A percentile compares a stretch with the other conserved stretches of the same genome.
These are phyloP conservation scores for Cottoperca gobio DNA, from an alignment of 2,797 vertebrate genomes.

Conservation along the genomic window DNA sequence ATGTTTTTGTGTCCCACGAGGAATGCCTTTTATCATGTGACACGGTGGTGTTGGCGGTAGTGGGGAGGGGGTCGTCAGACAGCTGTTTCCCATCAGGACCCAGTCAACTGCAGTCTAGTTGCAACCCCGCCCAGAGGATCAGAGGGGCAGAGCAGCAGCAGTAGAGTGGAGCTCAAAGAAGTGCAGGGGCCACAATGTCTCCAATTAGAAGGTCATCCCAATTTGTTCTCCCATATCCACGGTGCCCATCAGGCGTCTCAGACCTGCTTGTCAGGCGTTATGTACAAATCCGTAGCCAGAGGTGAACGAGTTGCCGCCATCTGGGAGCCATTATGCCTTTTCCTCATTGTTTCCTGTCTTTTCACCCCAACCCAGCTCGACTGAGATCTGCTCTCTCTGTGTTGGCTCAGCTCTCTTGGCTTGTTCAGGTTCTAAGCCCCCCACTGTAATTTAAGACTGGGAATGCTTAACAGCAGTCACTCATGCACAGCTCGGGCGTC, in stretches of 20 bases:
- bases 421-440: constrained; percentile 67
- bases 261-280: constrained; percentile 42
- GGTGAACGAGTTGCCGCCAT: constrained; percentile 77
- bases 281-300: constrained; percentile 60
- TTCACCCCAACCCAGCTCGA: constrained; percentile 63
- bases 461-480: constrained; percentile 74
- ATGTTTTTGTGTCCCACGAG: constrained; percentile 74
- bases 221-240: constrained; percentile 77
- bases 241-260: constrained; percentile 56
- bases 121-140: constrained; percentile 58
- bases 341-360: constrained; percentile 83
- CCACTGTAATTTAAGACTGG: constrained; percentile 73
- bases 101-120: constrained; percentile 72
- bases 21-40: constrained; percentile 81
- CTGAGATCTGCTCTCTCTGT: constrained; percentile 57
- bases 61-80: constrained; percentile 53
- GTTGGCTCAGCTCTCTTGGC: constrained; percentile 69
- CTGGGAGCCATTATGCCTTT: constrained; percentile 83
- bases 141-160: constrained; percentile 35
- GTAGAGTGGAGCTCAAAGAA: constrained; percentile 59
- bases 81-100: constrained; percentile 85
- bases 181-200: constrained; percentile 63
- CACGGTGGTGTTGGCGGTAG: constrained; percentile 51
- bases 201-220: constrained; percentile 82
- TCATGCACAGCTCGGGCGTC: constrained; percentile 61